Evolutionary conservation across 2,888 invertebrate genomes (phyloP).

Genomic region (Plagodis pulveraria): DNA sequence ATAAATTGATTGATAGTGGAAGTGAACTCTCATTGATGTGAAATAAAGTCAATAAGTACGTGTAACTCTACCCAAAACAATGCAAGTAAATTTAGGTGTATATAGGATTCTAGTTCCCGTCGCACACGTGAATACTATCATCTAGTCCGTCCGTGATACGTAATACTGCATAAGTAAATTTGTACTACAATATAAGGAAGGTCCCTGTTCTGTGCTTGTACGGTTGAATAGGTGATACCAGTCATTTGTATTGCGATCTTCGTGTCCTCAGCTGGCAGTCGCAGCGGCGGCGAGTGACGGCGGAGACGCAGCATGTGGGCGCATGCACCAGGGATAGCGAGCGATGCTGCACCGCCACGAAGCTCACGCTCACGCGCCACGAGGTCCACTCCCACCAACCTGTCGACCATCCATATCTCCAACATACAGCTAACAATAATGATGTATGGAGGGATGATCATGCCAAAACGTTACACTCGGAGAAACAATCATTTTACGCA

Average conservation of each 20-base stretch:
- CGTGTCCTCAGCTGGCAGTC: slow-evolving; percentile 57
- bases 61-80: slow-evolving; percentile 3
- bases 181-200: no score
- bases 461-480: not conserved
- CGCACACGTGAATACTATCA: no score
- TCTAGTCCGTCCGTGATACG: no score
- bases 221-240: not conserved
- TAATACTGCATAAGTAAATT: no score
- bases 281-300: slow-evolving; percentile 58
- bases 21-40: not conserved
- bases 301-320: slow-evolving; percentile 65
- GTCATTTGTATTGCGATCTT: slow-evolving; percentile 10
- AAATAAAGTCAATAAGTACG: slow-evolving; percentile 1
- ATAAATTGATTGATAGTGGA: slow-evolving; percentile 7
- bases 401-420: slow-evolving; percentile 35
- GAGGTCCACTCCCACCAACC: slow-evolving; percentile 45
- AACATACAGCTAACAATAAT: slow-evolving; percentile 23
- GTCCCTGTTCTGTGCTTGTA: no score
- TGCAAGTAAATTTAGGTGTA: no score
- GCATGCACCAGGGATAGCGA: slow-evolving; percentile 63
- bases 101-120: no score
- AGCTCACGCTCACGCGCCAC: slow-evolving; percentile 52
- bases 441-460: slow-evolving; percentile 22
- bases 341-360: slow-evolving; percentile 60
- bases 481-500: no score